Evolutionary conservation across 2,113 vertebrate genomes (phyloP), one percentile per base, ranked within the genome.

Genomic region (Coryphaenoides rupestris): DNA sequence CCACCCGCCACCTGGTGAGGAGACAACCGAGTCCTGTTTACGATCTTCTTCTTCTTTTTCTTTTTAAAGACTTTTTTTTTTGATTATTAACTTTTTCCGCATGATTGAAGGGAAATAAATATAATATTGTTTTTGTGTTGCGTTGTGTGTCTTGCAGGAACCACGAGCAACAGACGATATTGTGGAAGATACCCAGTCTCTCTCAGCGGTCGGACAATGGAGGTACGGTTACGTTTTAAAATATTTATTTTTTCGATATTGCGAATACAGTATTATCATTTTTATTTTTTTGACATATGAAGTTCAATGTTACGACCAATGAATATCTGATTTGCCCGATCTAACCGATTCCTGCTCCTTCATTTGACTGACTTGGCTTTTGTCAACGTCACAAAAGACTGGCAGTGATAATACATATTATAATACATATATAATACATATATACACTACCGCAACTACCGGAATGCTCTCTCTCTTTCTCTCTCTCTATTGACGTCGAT

Each of bases 151-250:
- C 59, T 13, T 60, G 0, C 45, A 99, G 97, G 97, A 96, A 95
- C 60, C 81, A 90, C 4, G 96, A 98, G 56, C 96, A 98, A 73
- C 95, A 98, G 80, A 94, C 92, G 75, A 96, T 99, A 89, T 88
- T 96, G 72, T 99, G 97, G 97, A 98, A 96, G 88, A 96, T 99
- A 79, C 90, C 94, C 0, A 96, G 98, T 66, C 94, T 99, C 86
- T 99, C 96, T 13, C 95, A 95, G 78, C 94, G 96, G 83, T 98
- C 96, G 55, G 96, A 99, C 84, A 99, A 99, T 4, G 96, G 95
- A 96, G 96, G 96, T 94, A 91, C 13, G 12, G 19, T 21, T 4
- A 55, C 19, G 4, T 24, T 10, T 40, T 50, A 50, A 17, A 60
- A 66, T 63, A n/a, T 63, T 22, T 2, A 19, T 60, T 59, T 46